Conservation (phyloP, 2,797 vertebrate genomes). For the Yasuhikotakia modesta region DNA sequence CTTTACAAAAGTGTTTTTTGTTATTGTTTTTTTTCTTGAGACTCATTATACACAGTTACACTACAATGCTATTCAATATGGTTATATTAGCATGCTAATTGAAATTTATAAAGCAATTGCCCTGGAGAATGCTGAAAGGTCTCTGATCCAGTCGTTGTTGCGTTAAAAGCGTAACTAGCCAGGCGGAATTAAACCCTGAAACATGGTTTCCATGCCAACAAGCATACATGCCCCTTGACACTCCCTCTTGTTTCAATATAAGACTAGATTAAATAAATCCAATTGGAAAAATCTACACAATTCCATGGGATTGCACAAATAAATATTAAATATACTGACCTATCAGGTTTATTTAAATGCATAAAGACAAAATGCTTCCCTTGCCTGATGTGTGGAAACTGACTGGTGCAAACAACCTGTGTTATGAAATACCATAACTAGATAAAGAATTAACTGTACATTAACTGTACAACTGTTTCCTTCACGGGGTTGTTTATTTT, state of each 20-base stretch:
- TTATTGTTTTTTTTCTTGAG: constrained; percentile 33
- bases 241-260: constrained; percentile 30
- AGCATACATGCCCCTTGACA: constrained; percentile 28
- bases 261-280: constrained; percentile 41
- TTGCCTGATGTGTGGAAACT: background rate
- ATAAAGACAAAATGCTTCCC: constrained; percentile 27
- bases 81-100: constrained; percentile 63
- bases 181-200: constrained; percentile 57
- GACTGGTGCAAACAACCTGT: constrained; percentile 4
- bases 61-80: constrained; percentile 52
- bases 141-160: constrained; percentile 53
- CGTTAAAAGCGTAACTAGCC: constrained; percentile 58
- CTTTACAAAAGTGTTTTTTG: constrained; percentile 43
- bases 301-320: constrained; percentile 30
- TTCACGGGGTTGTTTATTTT: background rate
- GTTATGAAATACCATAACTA: background rate
- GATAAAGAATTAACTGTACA: background rate
- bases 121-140: constrained; percentile 55
- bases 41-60: constrained; percentile 59
- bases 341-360: background rate
- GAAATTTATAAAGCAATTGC: constrained; percentile 57
- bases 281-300: constrained; percentile 31
- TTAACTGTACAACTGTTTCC: background rate
- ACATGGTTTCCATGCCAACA: constrained; percentile 59
- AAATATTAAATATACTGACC: constrained; percentile 40